Evolutionary conservation across 2,797 vertebrate genomes (phyloP).

Genomic region (Hybognathus amarus): DNA sequence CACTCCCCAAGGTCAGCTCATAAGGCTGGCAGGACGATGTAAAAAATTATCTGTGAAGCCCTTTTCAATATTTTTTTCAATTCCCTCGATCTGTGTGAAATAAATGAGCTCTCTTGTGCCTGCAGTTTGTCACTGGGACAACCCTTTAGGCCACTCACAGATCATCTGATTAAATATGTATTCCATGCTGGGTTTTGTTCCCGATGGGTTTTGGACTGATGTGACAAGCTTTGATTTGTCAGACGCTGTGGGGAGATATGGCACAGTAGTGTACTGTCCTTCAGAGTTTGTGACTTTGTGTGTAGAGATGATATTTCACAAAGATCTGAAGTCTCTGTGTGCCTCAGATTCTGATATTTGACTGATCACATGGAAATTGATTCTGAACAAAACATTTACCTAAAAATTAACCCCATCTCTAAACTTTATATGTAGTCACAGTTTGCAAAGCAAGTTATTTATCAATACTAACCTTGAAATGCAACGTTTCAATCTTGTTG

Average conservation of each 20-base stretch:
- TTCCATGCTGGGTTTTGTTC: background rate
- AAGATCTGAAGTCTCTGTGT: constrained; percentile 4
- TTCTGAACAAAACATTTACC: background rate
- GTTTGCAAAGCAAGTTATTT: background rate
- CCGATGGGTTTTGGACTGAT: background rate
- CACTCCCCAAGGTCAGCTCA: background rate
- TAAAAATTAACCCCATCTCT: background rate
- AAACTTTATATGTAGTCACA: background rate
- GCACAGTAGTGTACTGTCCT: constrained; percentile 4
- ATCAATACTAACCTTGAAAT: background rate
- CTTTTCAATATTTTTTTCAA: background rate
- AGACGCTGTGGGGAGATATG: background rate
- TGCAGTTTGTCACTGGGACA: constrained; percentile 10
- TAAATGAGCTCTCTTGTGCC: constrained; percentile 30
- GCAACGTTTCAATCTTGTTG: background rate
- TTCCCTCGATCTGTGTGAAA: background rate
- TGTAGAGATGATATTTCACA: background rate
- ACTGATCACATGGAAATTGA: background rate
- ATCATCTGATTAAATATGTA: constrained; percentile 43
- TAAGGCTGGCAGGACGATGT: background rate
- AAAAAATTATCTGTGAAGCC: constrained; percentile 1
- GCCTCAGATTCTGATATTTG: background rate
- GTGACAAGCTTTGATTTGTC: constrained; percentile 26
- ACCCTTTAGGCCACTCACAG: constrained; percentile 25
- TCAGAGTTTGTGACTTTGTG: background rate